Evolutionary conservation across 2,113 vertebrate species (phyloP), one percentile per base, ranked within the genome.

Genomic region (Heterotis niloticus): DNA sequence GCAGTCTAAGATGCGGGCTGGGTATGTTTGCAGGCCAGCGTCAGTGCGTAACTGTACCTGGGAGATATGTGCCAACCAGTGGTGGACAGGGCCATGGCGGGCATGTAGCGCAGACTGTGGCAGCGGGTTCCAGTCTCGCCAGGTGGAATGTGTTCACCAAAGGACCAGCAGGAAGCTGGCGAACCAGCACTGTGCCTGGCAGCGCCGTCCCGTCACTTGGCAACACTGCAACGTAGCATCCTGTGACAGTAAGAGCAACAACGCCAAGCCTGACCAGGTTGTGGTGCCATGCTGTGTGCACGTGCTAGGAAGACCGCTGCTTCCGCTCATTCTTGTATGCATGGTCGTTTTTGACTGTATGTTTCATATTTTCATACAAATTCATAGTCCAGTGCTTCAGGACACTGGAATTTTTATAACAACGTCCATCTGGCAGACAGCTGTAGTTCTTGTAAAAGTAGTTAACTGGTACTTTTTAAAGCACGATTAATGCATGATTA

Each of bases 111-210:
- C 84, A 0, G 87, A 90, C 70, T 97, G 96, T 10, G 95, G 96
- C 2, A 91, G 79, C 0, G 96, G 96, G 2, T 93, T 96, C 87
- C 96, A 96, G 89, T 94, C 95, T 0, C 92, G 96, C 51, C 88
- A 82, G 54, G 93, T 96, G 29, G 90, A 93, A 76, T 98, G 96
- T 20, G 60, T 93, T n/a, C 93, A 92, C 78, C 82, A 80, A 3
- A 85, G 84, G 71, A 95, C 81, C 62, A 90, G 86, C 85, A 87
- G 80, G 75, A 88, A 90, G 0, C 87, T 95, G 83, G 88, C 92
- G 0, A 89, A 94, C 68, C 93, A 90, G 68, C 83, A 88, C 73
- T 98, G 96, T 0, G 34, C 79, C 67, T 93, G 90, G 88, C 88
- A 84, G 23, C 87, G 83, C 79, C 94, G 91, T 5, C 96, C 96